Base-by-base conservation (phyloP, 2,113 vertebrate species). In the Macroglossus sobrinus region DNA sequence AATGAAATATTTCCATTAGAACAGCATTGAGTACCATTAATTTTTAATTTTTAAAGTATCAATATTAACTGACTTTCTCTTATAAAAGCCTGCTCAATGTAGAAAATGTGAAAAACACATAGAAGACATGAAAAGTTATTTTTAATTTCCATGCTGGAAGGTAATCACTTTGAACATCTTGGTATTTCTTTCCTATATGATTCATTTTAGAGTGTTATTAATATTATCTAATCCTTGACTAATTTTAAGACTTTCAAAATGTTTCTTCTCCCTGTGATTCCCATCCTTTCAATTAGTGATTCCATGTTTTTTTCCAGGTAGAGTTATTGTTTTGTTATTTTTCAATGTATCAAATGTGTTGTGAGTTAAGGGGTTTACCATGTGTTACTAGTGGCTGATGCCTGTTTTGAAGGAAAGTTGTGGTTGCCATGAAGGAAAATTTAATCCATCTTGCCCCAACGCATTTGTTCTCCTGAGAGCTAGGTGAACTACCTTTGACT, bases 381-480 rank as follows among this genome's bases (percentile, higher is more conserved):
- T 78, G n/a, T 71, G 66, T 28, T 82, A 24, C 92, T 66, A 68
- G 94, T 86, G 35, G 84, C 92, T 92, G 47, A 5, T 50, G 92
- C 40, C 79, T 78, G 1, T 95, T 93, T 96, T 47, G 64, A 98
- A 4, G 0, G 88, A 95, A 95, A 89, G 53, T 38, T 87, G 75
- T 94, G 96, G 92, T 96, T 97, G 63, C 95, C 59, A 47, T 0
- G 22, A 74, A 43, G 87, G 93, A 93, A 95, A 97, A 94, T 90
- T 63, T 93, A 84, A 98, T 90, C 87, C 79, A 80, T 94, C 96
- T 98, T 97, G 96, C 95, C 80, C 79, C 86, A 97, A 43, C 95
- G 96, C 94, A 84, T 86, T 91, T 93, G 91, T 85, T 88, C 89
- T 94, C 59, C 74, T 22, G 43, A 78, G 76, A 96, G 63, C 90